Evolutionary conservation across 2,888 invertebrate genomes (phyloP), one percentile per base, ranked within the genome.

Genomic region (Odontocerum albicorne): DNA sequence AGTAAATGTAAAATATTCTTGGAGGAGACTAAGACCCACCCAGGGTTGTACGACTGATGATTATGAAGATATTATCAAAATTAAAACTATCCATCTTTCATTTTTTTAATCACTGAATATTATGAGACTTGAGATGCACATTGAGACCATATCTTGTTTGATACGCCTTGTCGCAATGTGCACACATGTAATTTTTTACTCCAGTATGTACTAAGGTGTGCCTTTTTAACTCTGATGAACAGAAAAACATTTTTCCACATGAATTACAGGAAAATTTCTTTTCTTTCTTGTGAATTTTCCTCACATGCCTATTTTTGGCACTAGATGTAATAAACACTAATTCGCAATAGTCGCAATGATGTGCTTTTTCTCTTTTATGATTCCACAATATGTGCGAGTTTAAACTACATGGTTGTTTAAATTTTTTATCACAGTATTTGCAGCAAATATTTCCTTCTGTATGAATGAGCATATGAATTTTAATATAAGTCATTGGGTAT

Each of bases 101-200:
- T n/a, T n/a, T n/a, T n/a, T n/a, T n/a, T n/a, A 27, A 7, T 2
- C 4, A 39, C 8, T 45, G 45, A n/a, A 42, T 17, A 13, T 46
- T 13, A 21, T 50, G 77, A 1, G 75, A 74, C 47, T 74, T 76
- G 32, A 77, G 67, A 67, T 78, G 77, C 0, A 76, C 74, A 68
- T 77, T 78, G 35, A 77, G 64, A 0, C 77, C 77, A 36, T 77
- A 74, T 54, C 75, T 70, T 22, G 75, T 77, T 63, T 77, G 76
- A 60, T 78, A 78, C 0, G 77, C 75, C 42, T 77, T 78, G 51
- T 75, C 73, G 66, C 77, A 78, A 32, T 74, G 55, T 61, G 76
- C 73, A 55, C 77, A 78, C 52, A 76, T 75, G 51, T 74, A 78
- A 45, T 77, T 77, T 59, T 77, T 77, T 0, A 74, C 74, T 0